These are phyloP conservation scores for Pogonocherus hispidulus DNA, from an alignment of 2,888 invertebrate species.

Conservation along the genomic window DNA sequence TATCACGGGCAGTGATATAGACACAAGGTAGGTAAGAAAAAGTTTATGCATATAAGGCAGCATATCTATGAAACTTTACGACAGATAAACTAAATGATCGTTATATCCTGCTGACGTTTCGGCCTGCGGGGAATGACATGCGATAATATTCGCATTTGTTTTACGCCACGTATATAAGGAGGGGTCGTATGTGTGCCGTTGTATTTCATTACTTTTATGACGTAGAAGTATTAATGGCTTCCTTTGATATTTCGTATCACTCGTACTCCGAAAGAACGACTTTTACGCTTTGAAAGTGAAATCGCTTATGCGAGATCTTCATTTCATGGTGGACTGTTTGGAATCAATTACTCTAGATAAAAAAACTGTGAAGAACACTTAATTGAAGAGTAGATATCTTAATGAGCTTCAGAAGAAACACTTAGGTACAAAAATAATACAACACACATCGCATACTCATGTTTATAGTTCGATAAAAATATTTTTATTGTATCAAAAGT, in stretches of 20 bases:
- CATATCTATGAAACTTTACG: conserved; percentile 31
- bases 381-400: too few relatives aligned
- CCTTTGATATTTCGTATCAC: conserved; percentile 1
- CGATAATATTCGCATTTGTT: conserved; percentile 35
- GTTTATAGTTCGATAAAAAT: too few relatives aligned
- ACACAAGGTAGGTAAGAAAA: conserved; percentile 1
- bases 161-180: conserved; percentile 19
- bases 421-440: too few relatives aligned
- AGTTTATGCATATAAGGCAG: conserved; percentile 28
- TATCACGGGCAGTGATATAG: conserved; percentile 2
- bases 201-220: conserved; percentile 24
- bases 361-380: too few relatives aligned
- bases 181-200: conserved; percentile 15
- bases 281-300: background rate
- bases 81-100: conserved; percentile 35
- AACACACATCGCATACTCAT: too few relatives aligned
- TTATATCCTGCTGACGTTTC: conserved; percentile 31
- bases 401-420: too few relatives aligned
- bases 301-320: too few relatives aligned
- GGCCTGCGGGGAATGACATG: conserved; percentile 33
- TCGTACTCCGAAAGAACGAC: background rate
- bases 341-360: too few relatives aligned
- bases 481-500: too few relatives aligned
- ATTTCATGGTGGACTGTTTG: too few relatives aligned
- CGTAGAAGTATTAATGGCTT: conserved; percentile 28